Conservation (phyloP, 2,888 invertebrate genomes). For the Cantharis rustica region DNA sequence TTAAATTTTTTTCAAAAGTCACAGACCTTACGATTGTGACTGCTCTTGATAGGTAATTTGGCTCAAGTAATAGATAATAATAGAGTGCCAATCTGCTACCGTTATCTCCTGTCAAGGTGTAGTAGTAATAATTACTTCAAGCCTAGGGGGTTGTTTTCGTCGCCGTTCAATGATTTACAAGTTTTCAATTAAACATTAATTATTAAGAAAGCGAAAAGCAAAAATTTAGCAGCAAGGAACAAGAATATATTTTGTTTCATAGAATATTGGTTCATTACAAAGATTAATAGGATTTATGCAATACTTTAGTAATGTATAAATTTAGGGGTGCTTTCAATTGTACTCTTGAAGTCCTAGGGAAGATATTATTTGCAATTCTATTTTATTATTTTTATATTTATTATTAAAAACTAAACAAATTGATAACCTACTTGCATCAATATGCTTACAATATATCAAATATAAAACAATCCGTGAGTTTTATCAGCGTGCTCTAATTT, state of each 20-base stretch:
- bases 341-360: constrained; percentile 9
- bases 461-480: neutral
- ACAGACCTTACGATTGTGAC: neutral
- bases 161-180: neutral
- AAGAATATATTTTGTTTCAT: neutral
- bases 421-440: neutral
- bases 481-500: neutral
- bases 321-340: constrained; percentile 34
- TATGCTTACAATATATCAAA: neutral
- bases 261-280: neutral
- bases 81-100: neutral
- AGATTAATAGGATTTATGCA: constrained; percentile 6
- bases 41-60: neutral
- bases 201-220: neutral
- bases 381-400: neutral
- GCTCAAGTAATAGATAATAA: neutral
- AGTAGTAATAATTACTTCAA: neutral
- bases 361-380: neutral
- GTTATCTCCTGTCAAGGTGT: neutral
- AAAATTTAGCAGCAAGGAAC: neutral
- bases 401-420: neutral
- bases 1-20: neutral
- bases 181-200: neutral
- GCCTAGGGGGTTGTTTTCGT: neutral
- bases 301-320: constrained; percentile 32